phyloP scores from a whole-genome alignment of 2,888 invertebrate genomes.

The Gymnocheta viridis region DNA sequence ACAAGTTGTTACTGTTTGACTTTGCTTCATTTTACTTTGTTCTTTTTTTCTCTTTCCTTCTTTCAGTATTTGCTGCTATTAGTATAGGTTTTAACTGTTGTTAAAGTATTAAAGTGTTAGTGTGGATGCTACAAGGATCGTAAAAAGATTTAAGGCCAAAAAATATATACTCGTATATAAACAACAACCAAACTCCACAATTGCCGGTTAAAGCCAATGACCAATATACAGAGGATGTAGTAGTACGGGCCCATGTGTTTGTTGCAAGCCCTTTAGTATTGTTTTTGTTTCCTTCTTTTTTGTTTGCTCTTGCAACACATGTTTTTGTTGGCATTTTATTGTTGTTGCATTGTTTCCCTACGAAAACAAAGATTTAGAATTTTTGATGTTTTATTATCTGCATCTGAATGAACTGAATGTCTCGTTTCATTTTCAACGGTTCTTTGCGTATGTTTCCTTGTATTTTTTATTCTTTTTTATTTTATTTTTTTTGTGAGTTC shows the following conservation, averaged over 20 bases:
- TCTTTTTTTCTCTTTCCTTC: neutral
- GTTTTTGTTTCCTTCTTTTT: too few relatives aligned
- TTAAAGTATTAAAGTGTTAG: conserved; percentile 50
- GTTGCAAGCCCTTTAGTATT: conserved; percentile 41
- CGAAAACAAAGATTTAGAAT: conserved; percentile 49
- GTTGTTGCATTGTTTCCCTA: conserved; percentile 19
- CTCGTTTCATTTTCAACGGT: conserved; percentile 52
- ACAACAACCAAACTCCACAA: conserved; percentile 24
- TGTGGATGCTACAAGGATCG: conserved; percentile 60
- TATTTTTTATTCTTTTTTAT: conserved; percentile 6
- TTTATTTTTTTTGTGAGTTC: neutral
- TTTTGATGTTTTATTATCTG: conserved; percentile 59
- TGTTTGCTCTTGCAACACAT: conserved; percentile 33
- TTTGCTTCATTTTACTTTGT: conserved; percentile 23
- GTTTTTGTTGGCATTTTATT: conserved; percentile 55
- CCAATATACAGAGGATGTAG: conserved; percentile 38
- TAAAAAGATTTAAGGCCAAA: conserved; percentile 44
- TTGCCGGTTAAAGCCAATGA: conserved; percentile 52
- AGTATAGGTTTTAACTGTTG: conserved; percentile 46
- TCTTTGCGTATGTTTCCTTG: conserved; percentile 31
- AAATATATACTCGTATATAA: conserved; percentile 10
- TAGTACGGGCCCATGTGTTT: conserved; percentile 32
- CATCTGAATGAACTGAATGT: conserved; percentile 33
- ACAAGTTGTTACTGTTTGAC: conserved; percentile 67
- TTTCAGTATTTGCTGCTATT: conserved; percentile 2